Conservation (phyloP, 1,140 invertebrate species). For the Cylas formicarius region DNA sequence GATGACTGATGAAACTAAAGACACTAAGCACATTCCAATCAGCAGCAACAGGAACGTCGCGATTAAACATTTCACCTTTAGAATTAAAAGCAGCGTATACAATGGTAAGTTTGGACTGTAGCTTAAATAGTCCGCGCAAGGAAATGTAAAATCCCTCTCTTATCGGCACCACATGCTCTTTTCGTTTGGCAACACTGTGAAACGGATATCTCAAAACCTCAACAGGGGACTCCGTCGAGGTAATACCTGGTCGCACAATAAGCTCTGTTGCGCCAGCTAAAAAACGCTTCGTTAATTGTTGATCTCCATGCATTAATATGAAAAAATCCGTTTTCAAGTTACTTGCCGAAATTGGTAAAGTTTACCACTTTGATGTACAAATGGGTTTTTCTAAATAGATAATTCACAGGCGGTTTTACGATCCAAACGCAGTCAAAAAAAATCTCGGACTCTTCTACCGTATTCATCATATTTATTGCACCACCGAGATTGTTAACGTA, state of each 20-base stretch:
- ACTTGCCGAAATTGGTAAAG: slow-evolving; percentile 59
- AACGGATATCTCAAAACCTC: slow-evolving; percentile 52
- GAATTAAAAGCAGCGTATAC: slow-evolving; percentile 69
- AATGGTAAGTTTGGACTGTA: slow-evolving; percentile 58
- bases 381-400: slow-evolving; percentile 61
- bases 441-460: slow-evolving; percentile 54
- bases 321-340: neutral
- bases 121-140: slow-evolving; percentile 55
- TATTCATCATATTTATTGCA: slow-evolving; percentile 72
- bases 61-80: slow-evolving; percentile 47
- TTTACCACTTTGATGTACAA: slow-evolving; percentile 59
- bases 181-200: slow-evolving; percentile 44
- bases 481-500: slow-evolving; percentile 66
- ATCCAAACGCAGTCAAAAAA: slow-evolving; percentile 69
- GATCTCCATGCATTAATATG: too few species aligned
- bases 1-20: neutral
- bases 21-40: neutral
- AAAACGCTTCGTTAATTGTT: too few species aligned
- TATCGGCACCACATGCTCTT: slow-evolving; percentile 55
- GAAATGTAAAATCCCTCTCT: slow-evolving; percentile 63
- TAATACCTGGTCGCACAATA: slow-evolving; percentile 57
- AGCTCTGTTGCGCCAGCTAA: slow-evolving; percentile 52
- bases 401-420: slow-evolving; percentile 57
- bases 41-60: neutral
- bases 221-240: slow-evolving; percentile 54